A percentile compares a stretch with the other conserved stretches of the same genome.
These are phyloP conservation scores for Glyptemys insculpta DNA, from an alignment of 2,797 vertebrate genomes.

Conservation along the genomic window DNA sequence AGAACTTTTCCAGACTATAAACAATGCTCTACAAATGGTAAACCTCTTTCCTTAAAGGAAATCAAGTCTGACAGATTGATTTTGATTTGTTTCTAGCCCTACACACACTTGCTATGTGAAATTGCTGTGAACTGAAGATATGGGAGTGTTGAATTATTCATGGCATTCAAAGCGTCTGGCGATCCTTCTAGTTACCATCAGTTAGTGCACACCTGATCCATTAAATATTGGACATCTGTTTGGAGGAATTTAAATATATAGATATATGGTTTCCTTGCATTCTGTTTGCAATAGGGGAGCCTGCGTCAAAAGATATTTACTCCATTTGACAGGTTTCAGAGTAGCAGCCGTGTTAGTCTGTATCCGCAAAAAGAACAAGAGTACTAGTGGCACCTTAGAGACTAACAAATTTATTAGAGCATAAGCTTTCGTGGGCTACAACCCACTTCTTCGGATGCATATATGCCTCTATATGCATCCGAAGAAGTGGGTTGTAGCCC, in stretches of 20 bases:
- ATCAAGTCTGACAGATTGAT: background rate
- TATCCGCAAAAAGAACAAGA: no score
- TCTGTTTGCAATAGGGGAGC: background rate
- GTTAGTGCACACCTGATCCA: background rate
- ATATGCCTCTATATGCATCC: no score
- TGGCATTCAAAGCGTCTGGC: background rate
- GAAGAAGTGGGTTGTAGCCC: no score
- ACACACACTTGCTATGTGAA: background rate
- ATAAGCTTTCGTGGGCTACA: no score
- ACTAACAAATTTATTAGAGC: no score
- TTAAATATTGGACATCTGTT: background rate
- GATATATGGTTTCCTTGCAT: background rate
- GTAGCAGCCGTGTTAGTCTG: no score
- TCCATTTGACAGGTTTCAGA: no score
- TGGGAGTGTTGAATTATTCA: background rate
- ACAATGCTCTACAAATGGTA: background rate
- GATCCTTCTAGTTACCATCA: no score
- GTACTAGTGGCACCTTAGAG: no score
- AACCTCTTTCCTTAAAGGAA: background rate
- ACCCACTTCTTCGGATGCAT: no score
- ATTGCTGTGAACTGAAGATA: background rate
- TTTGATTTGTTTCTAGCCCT: background rate
- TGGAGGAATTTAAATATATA: background rate
- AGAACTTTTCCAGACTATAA: background rate
- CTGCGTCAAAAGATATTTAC: background rate